Conservation (phyloP, 2,888 invertebrate species). For the Dynastes tityus region DNA sequence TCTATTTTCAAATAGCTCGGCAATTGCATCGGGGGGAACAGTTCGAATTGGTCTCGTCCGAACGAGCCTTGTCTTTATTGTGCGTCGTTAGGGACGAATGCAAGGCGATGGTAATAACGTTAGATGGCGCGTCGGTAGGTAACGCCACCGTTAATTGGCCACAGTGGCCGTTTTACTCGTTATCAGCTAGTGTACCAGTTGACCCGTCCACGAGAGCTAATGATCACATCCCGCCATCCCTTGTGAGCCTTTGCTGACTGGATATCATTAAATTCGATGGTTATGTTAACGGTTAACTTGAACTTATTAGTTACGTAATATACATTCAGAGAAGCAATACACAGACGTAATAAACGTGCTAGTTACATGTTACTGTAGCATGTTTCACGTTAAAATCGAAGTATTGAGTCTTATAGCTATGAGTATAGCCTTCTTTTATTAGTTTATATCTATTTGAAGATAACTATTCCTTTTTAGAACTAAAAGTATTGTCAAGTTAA, state of each 20-base stretch:
- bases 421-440: too few species aligned
- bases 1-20: slow-evolving; percentile 32
- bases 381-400: too few species aligned
- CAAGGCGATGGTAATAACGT: slow-evolving; percentile 39
- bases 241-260: slow-evolving; percentile 54
- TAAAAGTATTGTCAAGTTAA: too few species aligned
- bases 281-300: slow-evolving; percentile 55
- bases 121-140: slow-evolving; percentile 50
- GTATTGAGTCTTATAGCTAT: too few species aligned
- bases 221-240: slow-evolving; percentile 51
- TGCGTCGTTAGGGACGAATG: slow-evolving; percentile 25
- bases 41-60: slow-evolving; percentile 36
- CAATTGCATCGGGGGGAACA: slow-evolving; percentile 35
- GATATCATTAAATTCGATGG: slow-evolving; percentile 62
- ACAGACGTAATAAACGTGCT: not conserved
- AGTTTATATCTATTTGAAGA: too few species aligned
- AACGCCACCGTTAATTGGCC: slow-evolving; percentile 58
- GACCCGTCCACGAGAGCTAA: slow-evolving; percentile 68
- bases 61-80: slow-evolving; percentile 24
- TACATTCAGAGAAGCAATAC: not conserved
- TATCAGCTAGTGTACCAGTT: slow-evolving; percentile 68
- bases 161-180: slow-evolving; percentile 63
- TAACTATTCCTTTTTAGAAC: too few species aligned
- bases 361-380: not conserved
- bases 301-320: slow-evolving; percentile 15